These are phyloP conservation scores for Megaceryle torquata DNA, from an alignment of 2,113 vertebrate species.

Conservation along the genomic window DNA sequence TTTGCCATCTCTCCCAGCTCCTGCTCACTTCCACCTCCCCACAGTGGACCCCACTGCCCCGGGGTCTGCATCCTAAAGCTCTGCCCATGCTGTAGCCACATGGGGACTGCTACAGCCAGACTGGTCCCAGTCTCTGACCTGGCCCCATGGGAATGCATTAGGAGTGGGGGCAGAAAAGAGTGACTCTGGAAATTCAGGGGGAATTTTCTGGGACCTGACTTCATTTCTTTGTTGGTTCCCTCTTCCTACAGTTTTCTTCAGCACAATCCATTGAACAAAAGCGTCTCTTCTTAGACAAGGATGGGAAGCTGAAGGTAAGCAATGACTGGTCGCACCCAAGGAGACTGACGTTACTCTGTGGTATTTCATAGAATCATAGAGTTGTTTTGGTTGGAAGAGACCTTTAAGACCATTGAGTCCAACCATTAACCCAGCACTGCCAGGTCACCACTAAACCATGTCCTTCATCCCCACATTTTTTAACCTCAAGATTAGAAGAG, in stretches of 20 bases:
- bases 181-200: neutral
- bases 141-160: neutral
- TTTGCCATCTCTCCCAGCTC: neutral
- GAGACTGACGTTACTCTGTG: neutral
- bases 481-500: neutral
- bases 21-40: neutral
- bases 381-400: neutral
- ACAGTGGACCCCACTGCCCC: rapidly evolving
- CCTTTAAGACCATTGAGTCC: neutral
- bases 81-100: neutral
- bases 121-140: neutral
- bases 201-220: neutral
- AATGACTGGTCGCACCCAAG: neutral
- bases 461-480: neutral
- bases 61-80: neutral
- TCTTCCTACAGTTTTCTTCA: neutral
- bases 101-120: neutral
- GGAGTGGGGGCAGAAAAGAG: neutral
- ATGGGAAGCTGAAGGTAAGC: conserved; percentile 42
- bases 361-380: neutral
- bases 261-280: neutral
- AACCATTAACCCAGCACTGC: neutral
- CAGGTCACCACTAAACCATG: neutral
- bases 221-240: neutral
- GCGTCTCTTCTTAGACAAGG: neutral